Base-by-base conservation (phyloP, 2,113 vertebrate species). In the Spizaetus ornatus region DNA sequence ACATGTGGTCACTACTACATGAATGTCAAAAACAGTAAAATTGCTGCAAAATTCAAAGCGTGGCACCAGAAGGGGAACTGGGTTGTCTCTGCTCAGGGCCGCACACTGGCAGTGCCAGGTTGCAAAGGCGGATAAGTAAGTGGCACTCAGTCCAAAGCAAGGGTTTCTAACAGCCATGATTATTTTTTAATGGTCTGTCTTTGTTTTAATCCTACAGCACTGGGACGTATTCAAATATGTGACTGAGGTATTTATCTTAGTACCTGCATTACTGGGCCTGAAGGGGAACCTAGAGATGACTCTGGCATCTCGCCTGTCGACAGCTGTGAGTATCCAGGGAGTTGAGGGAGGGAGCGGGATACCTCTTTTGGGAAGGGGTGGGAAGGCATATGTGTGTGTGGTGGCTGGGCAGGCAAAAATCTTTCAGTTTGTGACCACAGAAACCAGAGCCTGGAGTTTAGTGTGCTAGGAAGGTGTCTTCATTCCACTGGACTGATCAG, bases 251-350 rank as follows among this genome's bases (percentile, higher is more conserved):
- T 99, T 99, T 86, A 99, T 99, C 97, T 96, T 99, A 43, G 99
- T 99, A 12, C 99, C 99, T 53, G 99, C 99, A 0, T 97, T 99
- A 38, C 98, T 99, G 96, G 99, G 99, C 8, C 98, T 99, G 63
- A 99, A 99, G 97, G 99, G 99, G 58, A 99, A 99, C 98, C 98
- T 99, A 84, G 99, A 99, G 97, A 99, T 99, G 99, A 99, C 99
- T 1, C 97, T 99, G 97, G 99, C 99, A 0, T 99, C 99, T 11
- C 98, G 99, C 88, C 98, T 99, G 25, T 99, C 99, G 31, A 99
- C 99, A 32, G 99, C 99, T 95, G 99, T 99, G 98, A 99, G 99
- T 98, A 84, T 18, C 72, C 80, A 47, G 62, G 56, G 58, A 29
- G 36, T 13, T 13, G 11, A 25, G 61, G 42, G 31, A 8, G 17